Evolutionary conservation across 2,113 vertebrate species (phyloP), one percentile per base, ranked within the genome.

Genomic region (Coreoperca whiteheadi): DNA sequence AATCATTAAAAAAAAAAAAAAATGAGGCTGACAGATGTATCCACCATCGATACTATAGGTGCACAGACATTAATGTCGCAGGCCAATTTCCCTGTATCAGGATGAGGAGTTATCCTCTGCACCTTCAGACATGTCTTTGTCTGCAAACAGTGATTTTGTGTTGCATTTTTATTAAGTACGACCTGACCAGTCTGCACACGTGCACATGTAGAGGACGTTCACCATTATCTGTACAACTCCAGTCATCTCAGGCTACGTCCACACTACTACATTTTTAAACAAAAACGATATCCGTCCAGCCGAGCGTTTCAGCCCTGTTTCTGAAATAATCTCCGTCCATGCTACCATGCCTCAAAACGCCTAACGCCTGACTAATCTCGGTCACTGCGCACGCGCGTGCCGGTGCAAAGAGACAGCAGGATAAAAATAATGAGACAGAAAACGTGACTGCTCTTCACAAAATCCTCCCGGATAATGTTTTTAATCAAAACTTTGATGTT

Each of bases 101-200:
- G 56, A 34, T 32, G n/a, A 54, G 34, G 18, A 48, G 57, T 32
- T 18, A n/a, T 72, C 34, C 53, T 68, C 25, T 51, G 48, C 23
- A 34, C 37, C 66, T 5, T 8, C 69, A 77, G 50, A 75, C 66
- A 37, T 1, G 72, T 57, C 73, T 74, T n/a, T 39, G 39, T 83
- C 73, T 82, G 72, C 75, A 75, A 74, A 72, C 79, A 60, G 75
- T 2, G 34, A 77, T 54, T 61, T 86, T 68, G 79, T 76, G 48
- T 16, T 51, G 9, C 7, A 43, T 48, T 66, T 69, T 72, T 30
- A 90, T 50, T 74, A 72, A 56, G 48, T 5, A 72, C 89, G 79
- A 89, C 78, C 83, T 88, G 82, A 91, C 21, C 20, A 15, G 65
- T 77, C 60, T 39, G 34, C 65, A 39, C 50, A 59, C 15, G 1